phyloP scores from a whole-genome alignment of 2,888 invertebrate genomes.

The Noctua janthina region DNA sequence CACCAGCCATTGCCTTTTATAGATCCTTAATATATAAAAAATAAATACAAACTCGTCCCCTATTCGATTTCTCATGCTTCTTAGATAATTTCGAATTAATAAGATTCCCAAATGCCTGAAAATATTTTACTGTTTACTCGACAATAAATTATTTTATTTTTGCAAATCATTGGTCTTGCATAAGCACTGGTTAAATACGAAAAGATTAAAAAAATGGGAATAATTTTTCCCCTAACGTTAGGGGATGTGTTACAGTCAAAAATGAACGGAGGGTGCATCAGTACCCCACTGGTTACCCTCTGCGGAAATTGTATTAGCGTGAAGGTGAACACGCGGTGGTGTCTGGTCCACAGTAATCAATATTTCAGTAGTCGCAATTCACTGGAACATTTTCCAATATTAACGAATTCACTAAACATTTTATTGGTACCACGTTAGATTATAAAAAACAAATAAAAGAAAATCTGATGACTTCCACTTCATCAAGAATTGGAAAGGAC shows the following conservation, averaged over 20 bases:
- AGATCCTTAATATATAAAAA: background rate
- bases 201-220: background rate
- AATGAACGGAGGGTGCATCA: background rate
- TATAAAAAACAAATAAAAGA: background rate
- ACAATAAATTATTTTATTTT: background rate
- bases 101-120: background rate
- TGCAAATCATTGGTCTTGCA: background rate
- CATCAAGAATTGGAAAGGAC: background rate
- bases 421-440: background rate
- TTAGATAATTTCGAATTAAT: background rate
- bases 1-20: background rate
- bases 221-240: background rate
- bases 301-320: slow-evolving; percentile 1
- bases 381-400: background rate
- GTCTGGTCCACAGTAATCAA: background rate
- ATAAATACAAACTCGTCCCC: too few relatives aligned
- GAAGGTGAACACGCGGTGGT: background rate
- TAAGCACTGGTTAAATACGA: background rate
- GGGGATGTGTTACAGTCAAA: slow-evolving; percentile 11
- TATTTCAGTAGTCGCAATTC: background rate
- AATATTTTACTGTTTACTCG: background rate
- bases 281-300: background rate
- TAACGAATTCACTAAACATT: background rate
- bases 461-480: background rate
- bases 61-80: background rate